These are phyloP conservation scores for Gouania willdenowi DNA, from an alignment of 2,797 vertebrate genomes.

Conservation along the genomic window DNA sequence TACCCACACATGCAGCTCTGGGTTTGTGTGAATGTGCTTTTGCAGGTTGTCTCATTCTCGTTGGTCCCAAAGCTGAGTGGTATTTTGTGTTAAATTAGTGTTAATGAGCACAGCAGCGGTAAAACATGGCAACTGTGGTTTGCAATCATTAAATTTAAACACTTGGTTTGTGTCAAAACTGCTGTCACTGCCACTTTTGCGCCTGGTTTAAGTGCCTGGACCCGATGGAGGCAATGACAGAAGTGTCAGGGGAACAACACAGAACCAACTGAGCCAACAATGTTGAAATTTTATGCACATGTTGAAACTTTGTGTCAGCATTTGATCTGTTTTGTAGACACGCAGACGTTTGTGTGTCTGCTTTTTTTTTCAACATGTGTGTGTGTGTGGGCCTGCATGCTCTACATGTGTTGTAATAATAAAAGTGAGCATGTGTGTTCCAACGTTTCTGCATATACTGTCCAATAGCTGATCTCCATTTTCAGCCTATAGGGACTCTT, in stretches of 20 bases:
- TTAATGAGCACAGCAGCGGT: slow-evolving; percentile 29
- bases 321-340: slow-evolving; percentile 58
- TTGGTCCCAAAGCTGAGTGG: slow-evolving; percentile 13
- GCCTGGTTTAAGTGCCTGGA: neutral
- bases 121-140: slow-evolving; percentile 6
- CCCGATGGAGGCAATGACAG: slow-evolving; percentile 32
- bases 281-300: slow-evolving; percentile 37
- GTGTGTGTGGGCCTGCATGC: too few relatives aligned
- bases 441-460: slow-evolving; percentile 25
- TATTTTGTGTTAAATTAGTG: slow-evolving; percentile 38
- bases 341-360: slow-evolving; percentile 22
- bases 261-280: neutral
- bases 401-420: slow-evolving; percentile 12
- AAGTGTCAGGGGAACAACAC: neutral
- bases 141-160: slow-evolving; percentile 26
- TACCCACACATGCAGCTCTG: neutral
- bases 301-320: slow-evolving; percentile 36
- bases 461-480: slow-evolving; percentile 34
- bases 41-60: neutral
- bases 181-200: slow-evolving; percentile 12
- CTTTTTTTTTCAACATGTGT: slow-evolving; percentile 16
- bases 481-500: slow-evolving; percentile 41
- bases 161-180: slow-evolving; percentile 21
- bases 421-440: slow-evolving; percentile 8
- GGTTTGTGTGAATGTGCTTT: neutral